Percentiles rank a stretch among this genome's conserved stretches.
Evolutionary conservation across 1,140 invertebrate species (phyloP).

Genomic region (Brachionus paranguensis): DNA sequence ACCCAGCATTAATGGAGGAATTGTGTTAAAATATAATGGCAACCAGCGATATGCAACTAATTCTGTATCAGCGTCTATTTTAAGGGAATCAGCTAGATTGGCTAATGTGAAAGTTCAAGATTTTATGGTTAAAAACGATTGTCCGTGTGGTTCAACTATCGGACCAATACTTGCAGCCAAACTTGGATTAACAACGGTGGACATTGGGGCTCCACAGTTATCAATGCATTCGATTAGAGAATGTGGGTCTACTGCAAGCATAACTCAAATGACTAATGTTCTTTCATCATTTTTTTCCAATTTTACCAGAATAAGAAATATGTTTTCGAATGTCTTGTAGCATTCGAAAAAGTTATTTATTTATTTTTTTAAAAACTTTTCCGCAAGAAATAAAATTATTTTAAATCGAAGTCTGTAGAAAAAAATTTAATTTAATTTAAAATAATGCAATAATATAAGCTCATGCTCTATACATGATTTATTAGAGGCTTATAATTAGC

Average conservation of each 20-base stretch:
- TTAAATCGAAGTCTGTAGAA: background rate
- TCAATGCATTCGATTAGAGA: constrained; percentile 60
- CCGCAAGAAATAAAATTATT: background rate
- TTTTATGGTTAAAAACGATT: constrained; percentile 57
- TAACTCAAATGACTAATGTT: constrained; percentile 41
- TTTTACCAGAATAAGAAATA: constrained; percentile 19
- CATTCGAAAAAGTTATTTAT: background rate
- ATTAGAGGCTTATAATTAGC: too few relatives aligned
- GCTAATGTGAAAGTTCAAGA: constrained; percentile 56
- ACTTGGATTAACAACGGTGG: constrained; percentile 56
- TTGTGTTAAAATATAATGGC: constrained; percentile 58
- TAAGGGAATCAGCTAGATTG: constrained; percentile 54
- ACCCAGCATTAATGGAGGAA: constrained; percentile 47
- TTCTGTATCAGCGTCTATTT: constrained; percentile 53
- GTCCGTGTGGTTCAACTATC: constrained; percentile 57
- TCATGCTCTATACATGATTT: too few relatives aligned
- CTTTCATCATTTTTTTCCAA: constrained; percentile 8
- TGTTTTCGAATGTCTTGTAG: constrained; percentile 1
- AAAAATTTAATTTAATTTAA: too few relatives aligned
- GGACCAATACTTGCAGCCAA: constrained; percentile 58
- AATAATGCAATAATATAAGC: too few relatives aligned
- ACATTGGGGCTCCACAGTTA: constrained; percentile 57
- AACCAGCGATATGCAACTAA: constrained; percentile 59
- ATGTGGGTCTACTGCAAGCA: constrained; percentile 52
- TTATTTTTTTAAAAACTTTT: background rate